Percentiles rank a stretch among this genome's conserved stretches.
Evolutionary conservation across 2,113 vertebrate genomes (phyloP).

Genomic region (Arvicanthis niloticus): DNA sequence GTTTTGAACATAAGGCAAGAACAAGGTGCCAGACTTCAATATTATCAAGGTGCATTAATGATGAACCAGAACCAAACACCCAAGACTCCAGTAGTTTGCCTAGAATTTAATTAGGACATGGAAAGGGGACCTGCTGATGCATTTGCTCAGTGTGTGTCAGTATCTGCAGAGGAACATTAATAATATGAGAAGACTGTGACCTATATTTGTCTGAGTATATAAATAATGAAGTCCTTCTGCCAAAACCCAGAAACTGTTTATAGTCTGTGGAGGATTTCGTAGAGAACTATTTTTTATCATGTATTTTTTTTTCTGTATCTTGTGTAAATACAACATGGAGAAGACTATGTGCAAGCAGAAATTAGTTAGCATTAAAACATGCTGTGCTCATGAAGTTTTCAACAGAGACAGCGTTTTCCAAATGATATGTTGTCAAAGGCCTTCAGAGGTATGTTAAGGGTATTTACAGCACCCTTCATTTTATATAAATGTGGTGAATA

Average conservation of each 20-base stretch:
- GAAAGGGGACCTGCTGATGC: not conserved
- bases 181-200: conserved; percentile 66
- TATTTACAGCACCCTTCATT: not conserved
- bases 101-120: conserved; percentile 69
- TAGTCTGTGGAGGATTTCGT: conserved; percentile 73
- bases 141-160: conserved; percentile 44
- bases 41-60: conserved; percentile 57
- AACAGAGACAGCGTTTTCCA: conserved; percentile 53
- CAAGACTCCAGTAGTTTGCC: not conserved
- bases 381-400: conserved; percentile 71
- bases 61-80: conserved; percentile 52
- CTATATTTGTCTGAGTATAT: conserved; percentile 73
- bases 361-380: conserved; percentile 78
- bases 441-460: conserved; percentile 32
- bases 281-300: conserved; percentile 80
- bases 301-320: conserved; percentile 69
- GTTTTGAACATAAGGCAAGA: conserved; percentile 16
- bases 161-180: conserved; percentile 65
- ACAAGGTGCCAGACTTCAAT: not conserved
- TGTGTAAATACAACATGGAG: conserved; percentile 72
- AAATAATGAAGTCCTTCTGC: conserved; percentile 77
- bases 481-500: conserved; percentile 23
- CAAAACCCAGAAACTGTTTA: conserved; percentile 71
- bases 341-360: conserved; percentile 71
- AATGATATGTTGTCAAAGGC: conserved; percentile 45